Base-by-base conservation (phyloP, 2,888 invertebrate species). In the Linnaemya vulpina region DNA sequence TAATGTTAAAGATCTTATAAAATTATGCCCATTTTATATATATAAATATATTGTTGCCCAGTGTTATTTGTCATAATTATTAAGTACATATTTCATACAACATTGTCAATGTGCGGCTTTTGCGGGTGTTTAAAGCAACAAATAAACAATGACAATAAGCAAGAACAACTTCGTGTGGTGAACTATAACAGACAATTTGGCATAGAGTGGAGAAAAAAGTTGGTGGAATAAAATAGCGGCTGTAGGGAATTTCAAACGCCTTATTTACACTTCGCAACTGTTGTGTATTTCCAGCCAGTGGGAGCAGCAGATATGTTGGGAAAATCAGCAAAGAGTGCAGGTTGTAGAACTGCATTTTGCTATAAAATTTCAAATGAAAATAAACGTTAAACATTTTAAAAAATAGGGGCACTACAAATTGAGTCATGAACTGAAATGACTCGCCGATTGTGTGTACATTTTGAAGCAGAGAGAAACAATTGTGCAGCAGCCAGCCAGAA, bases 51-150 rank as follows among this genome's bases (percentile, higher is more conserved):
- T 30, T 30, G 30, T 30, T 30, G 30, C 30, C 30, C 1, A 40
- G 38, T 40, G 10, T 10, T 15, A 67, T 78, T 73, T 83, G 74
- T 85, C 78, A 82, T 78, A 70, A 85, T 81, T 81, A 78, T 80
- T 76, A 73, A 80, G 77, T 77, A 5, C 30, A 30, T 5, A 84
- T 84, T 80, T 63, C 70, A 46, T 73, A 62, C 74, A 63, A 81
- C 70, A 78, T 81, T 78, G 81, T 74, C 84, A 81, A 70, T 74
- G 73, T 84, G 84, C 49, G 84, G 84, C 73, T 84, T 78, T 80
- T 73, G 80, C 70, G 80, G 84, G 80, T 73, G 67, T 70, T 71
- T 25, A 46, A 75, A 53, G 8, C 25, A 65, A 65, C 35, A 79
- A 65, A 71, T 17, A 70, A 62, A 82, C 15, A 53, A 30, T 46